Evolutionary conservation across 2,113 vertebrate genomes (phyloP).

Genomic region (Cephalopholis sonnerati): DNA sequence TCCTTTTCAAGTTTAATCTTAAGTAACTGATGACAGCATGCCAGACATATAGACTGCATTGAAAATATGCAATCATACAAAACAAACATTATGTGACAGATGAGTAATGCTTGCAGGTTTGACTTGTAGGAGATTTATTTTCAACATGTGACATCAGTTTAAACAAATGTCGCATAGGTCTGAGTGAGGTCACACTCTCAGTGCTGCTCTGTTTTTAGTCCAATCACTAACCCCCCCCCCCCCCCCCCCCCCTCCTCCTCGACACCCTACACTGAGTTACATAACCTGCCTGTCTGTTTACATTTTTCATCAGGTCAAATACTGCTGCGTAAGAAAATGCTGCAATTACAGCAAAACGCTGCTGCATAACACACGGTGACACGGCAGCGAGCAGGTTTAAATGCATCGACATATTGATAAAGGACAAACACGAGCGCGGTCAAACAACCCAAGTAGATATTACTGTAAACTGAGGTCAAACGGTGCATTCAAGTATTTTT

Average conservation of each 20-base stretch:
- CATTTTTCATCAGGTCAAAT: conserved; percentile 78
- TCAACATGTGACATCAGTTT: conserved; percentile 50
- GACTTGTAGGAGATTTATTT: conserved; percentile 36
- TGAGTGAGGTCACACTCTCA: conserved; percentile 55
- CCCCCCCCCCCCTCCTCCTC: conserved; percentile 21
- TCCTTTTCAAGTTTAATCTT: conserved; percentile 3
- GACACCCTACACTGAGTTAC: conserved; percentile 69
- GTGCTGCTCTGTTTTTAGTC: conserved; percentile 64
- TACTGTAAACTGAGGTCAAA: conserved; percentile 34
- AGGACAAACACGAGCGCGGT: conserved; percentile 6
- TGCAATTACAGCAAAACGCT: conserved; percentile 59
- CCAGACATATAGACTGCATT: neutral
- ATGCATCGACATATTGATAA: conserved; percentile 39
- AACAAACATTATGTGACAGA: conserved; percentile 43
- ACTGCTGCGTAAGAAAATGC: conserved; percentile 65
- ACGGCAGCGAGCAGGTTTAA: neutral
- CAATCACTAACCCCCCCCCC: conserved; percentile 56
- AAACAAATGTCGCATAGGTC: conserved; percentile 47
- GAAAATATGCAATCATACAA: neutral
- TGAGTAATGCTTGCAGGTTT: conserved; percentile 35
- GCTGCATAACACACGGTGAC: conserved; percentile 30
- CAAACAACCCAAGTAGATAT: conserved; percentile 10
- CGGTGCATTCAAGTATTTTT: conserved; percentile 31
- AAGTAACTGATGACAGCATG: conserved; percentile 6
- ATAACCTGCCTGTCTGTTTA: conserved; percentile 77